Evolutionary conservation across 2,888 invertebrate species (phyloP).

Genomic region (Nowickia ferox): DNA sequence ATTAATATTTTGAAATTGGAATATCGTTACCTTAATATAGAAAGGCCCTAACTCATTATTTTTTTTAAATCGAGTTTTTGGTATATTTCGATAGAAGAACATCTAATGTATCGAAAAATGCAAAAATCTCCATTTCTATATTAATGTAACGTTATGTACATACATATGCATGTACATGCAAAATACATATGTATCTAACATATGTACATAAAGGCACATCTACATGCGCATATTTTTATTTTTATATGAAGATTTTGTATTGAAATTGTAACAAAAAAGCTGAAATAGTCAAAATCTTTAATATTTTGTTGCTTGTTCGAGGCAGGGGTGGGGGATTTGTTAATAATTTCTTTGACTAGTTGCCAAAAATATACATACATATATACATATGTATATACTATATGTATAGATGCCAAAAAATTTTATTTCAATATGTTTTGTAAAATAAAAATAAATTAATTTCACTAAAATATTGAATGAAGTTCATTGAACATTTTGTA

Average conservation of each 20-base stretch:
- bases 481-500: conserved; percentile 69
- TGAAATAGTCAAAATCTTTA: conserved; percentile 30
- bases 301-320: conserved; percentile 20
- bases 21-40: too few species aligned
- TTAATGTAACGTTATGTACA: too few species aligned
- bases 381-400: neutral
- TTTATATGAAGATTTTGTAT: conserved; percentile 6
- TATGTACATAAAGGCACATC: neutral
- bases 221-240: neutral
- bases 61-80: too few species aligned
- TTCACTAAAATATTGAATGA: conserved; percentile 55
- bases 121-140: too few species aligned
- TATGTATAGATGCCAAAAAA: conserved; percentile 59
- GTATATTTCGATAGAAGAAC: too few species aligned
- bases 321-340: conserved; percentile 9
- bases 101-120: too few species aligned
- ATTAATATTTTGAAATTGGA: conserved; percentile 42
- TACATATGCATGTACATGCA: neutral
- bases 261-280: conserved; percentile 4
- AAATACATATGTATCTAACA: neutral
- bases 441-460: neutral
- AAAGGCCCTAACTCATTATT: too few species aligned
- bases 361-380: conserved; percentile 53
- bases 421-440: conserved; percentile 1
- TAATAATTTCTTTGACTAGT: conserved; percentile 65